A percentile compares a stretch with the other conserved stretches of the same genome.
Conservation (phyloP, 2,113 vertebrate species). For the Thermophis baileyi region DNA sequence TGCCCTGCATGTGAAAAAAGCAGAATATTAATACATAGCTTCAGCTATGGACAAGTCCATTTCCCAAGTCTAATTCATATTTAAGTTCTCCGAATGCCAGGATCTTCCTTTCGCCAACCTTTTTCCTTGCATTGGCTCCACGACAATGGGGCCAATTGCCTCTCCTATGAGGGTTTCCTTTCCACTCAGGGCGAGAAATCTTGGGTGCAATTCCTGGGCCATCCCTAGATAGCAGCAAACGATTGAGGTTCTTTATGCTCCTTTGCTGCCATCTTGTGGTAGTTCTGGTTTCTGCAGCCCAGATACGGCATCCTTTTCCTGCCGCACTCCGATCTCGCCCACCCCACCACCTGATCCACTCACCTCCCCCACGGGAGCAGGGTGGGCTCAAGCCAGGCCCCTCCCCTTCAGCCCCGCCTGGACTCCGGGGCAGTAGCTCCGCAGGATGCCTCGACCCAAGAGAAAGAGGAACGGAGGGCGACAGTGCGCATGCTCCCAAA, state of each 20-base stretch:
- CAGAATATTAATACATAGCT: not conserved
- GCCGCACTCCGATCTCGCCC: not conserved
- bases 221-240: not conserved
- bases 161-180: not conserved
- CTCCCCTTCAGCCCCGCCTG: slow-evolving; percentile 9
- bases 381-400: slow-evolving; percentile 9
- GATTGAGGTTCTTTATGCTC: not conserved
- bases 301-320: not conserved
- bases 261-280: not conserved
- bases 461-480: not conserved
- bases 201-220: not conserved
- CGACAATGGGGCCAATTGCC: not conserved
- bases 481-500: not conserved
- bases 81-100: not conserved
- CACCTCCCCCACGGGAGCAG: not conserved
- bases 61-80: not conserved
- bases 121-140: not conserved
- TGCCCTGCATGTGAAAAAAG: not conserved
- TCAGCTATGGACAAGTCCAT: not conserved
- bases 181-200: not conserved
- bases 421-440: not conserved
- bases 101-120: not conserved
- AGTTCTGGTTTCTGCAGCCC: not conserved
- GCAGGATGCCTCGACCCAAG: not conserved
- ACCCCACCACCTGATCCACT: not conserved